These are phyloP conservation scores for Morinoia aosen DNA, from an alignment of 2,888 invertebrate genomes.

Conservation along the genomic window DNA sequence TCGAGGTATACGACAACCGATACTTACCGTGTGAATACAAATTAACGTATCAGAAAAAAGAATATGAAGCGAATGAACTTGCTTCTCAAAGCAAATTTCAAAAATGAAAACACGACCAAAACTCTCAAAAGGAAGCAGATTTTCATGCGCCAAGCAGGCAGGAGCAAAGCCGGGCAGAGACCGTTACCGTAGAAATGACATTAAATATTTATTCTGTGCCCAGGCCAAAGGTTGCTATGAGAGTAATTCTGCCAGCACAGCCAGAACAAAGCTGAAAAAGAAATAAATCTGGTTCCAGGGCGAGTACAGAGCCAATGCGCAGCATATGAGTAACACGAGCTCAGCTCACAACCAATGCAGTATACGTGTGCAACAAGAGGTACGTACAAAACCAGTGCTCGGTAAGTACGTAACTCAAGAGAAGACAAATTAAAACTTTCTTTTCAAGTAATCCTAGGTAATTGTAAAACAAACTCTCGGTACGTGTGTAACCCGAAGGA, in stretches of 20 bases:
- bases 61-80: not conserved
- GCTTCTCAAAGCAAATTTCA: not conserved
- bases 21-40: not conserved
- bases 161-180: not conserved
- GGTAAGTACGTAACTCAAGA: no score
- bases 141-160: not conserved
- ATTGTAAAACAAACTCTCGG: no score
- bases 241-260: not conserved
- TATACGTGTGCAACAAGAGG: not conserved
- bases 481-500: no score
- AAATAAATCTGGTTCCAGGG: not conserved
- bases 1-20: not conserved
- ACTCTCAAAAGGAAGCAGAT: not conserved
- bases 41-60: not conserved
- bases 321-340: not conserved
- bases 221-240: not conserved
- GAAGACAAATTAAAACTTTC: no score
- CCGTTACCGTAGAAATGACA: not conserved
- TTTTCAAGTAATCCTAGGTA: no score
- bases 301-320: not conserved
- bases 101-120: not conserved
- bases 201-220: conserved; percentile 19
- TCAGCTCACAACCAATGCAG: not conserved
- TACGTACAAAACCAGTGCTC: no score
- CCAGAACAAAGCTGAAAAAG: conserved; percentile 20